Conservation (phyloP, 2,113 vertebrate species). For the Ivindomyrus marchei region DNA sequence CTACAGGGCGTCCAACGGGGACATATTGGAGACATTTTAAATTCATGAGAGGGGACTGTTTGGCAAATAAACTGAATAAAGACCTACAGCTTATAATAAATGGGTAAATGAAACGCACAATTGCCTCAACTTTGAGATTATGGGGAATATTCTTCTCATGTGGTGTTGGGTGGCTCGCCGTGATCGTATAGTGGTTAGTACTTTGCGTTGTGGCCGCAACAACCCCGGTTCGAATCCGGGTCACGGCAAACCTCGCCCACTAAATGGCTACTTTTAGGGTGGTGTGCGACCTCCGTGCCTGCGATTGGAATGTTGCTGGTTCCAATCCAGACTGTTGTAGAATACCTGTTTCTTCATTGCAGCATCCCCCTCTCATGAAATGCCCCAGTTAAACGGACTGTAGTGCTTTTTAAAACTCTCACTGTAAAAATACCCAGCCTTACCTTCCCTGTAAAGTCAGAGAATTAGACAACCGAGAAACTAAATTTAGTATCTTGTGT, state of each 20-base stretch:
- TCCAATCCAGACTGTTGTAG: background rate
- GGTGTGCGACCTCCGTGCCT: background rate
- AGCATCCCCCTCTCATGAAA: background rate
- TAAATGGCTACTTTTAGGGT: background rate
- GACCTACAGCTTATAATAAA: background rate
- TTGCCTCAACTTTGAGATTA: background rate
- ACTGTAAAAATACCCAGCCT: background rate
- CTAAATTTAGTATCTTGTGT: background rate
- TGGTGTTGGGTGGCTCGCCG: conserved; percentile 34
- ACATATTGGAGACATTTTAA: background rate
- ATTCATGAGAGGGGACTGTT: background rate
- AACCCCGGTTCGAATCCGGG: conserved; percentile 57
- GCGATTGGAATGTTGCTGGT: background rate
- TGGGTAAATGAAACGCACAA: background rate
- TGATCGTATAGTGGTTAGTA: conserved; percentile 61
- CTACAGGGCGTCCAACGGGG: background rate
- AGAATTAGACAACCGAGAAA: background rate
- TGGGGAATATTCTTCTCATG: fast-evolving
- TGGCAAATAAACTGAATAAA: background rate
- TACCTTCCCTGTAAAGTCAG: background rate
- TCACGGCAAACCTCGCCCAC: conserved; percentile 45
- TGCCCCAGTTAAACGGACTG: background rate
- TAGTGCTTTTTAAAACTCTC: background rate
- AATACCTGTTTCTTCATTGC: background rate
- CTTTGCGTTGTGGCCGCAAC: conserved; percentile 57